Percentiles rank a stretch among this genome's conserved stretches.
Evolutionary conservation across 2,113 vertebrate species (phyloP).

Genomic region (Plestiodon gilberti): DNA sequence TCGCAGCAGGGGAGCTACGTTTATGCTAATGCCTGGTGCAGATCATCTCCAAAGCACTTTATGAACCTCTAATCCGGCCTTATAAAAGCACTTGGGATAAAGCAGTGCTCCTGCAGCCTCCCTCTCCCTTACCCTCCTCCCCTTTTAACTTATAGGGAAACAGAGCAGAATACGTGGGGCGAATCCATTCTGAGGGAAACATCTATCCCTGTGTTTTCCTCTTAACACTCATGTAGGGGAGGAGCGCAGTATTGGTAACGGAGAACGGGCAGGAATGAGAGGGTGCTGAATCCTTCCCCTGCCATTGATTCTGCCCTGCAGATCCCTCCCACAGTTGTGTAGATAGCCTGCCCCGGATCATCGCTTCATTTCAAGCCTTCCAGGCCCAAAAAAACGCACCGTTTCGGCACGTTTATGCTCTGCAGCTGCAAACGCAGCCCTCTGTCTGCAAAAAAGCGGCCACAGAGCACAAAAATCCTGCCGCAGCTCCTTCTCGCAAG

Average conservation of each 20-base stretch:
- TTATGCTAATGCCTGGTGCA: not conserved
- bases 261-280: not conserved
- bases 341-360: too few species aligned
- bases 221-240: not conserved
- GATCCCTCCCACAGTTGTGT: too few species aligned
- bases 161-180: not conserved
- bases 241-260: not conserved
- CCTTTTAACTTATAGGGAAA: not conserved
- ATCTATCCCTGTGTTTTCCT: not conserved
- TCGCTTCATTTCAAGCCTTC: too few species aligned
- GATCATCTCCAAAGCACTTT: conserved; percentile 2
- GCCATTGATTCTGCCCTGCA: not conserved
- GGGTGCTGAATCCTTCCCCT: not conserved
- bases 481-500: too few species aligned
- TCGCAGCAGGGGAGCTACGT: not conserved
- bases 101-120: not conserved
- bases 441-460: too few species aligned
- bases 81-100: not conserved
- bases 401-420: too few species aligned
- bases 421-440: too few species aligned
- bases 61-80: conserved; percentile 1
- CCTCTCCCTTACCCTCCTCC: not conserved
- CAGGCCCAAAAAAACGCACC: too few species aligned
- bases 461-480: too few species aligned
- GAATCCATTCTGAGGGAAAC: not conserved